phyloP scores from a whole-genome alignment of 1,140 invertebrate species.

The Trinorchestia longiramus region DNA sequence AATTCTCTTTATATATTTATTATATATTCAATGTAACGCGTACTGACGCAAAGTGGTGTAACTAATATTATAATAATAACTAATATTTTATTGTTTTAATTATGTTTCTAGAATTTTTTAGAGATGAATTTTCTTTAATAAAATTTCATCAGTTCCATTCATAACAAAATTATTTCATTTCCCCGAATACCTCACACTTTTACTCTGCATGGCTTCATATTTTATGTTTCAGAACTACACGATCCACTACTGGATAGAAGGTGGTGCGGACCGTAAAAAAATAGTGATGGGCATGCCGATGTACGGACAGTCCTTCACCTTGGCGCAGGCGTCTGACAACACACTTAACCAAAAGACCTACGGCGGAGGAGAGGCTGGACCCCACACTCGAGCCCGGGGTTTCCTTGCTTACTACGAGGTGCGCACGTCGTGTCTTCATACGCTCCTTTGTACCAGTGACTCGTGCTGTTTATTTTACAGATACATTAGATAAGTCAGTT shows the following conservation, averaged over 20 bases:
- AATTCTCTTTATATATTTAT: no score
- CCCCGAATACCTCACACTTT: no score
- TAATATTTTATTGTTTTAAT: no score
- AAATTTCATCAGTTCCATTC: no score
- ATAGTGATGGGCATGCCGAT: conserved; percentile 77
- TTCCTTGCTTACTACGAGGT: conserved; percentile 89
- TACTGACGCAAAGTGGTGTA: no score
- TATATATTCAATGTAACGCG: no score
- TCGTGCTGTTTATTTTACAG: neutral
- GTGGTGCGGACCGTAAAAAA: conserved; percentile 75
- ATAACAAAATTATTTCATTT: no score
- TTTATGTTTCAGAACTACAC: conserved; percentile 73
- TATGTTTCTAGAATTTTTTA: no score
- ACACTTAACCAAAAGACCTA: conserved; percentile 75
- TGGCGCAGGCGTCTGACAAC: conserved; percentile 71
- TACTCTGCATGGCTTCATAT: neutral
- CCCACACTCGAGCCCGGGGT: conserved; percentile 82
- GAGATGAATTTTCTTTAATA: no score
- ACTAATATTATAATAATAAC: no score
- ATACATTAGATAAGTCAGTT: conserved; percentile 60
- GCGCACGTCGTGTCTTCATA: neutral
- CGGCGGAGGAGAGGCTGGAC: conserved; percentile 77
- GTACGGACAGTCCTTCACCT: conserved; percentile 77
- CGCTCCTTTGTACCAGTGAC: no score
- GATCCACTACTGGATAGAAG: conserved; percentile 75